Evolutionary conservation across 2,888 invertebrate species (phyloP), one percentile per base, ranked within the genome.

Genomic region (Rhagonycha lutea): DNA sequence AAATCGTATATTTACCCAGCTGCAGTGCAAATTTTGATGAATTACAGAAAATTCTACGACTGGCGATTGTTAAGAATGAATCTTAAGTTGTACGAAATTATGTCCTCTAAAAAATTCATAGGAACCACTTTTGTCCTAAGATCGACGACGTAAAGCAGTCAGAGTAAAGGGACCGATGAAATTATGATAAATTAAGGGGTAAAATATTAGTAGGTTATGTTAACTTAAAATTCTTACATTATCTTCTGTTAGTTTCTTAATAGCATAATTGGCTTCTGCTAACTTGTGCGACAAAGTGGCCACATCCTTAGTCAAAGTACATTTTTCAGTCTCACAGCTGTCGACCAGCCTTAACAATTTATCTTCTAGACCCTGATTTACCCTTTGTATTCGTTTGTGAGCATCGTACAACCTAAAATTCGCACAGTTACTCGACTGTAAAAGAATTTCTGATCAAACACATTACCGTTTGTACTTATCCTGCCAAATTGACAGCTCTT

Each of bases 331-430:
- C 86, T 97, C 95, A 90, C 95, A 96, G 84, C 95, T 94, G 88
- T 97, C 97, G 7, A 98, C 98, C 87, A 98, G 92, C 88, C 95
- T 95, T 77, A 98, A 89, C 78, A 98, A 89, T 87, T 98, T 98
- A 87, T 98, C 98, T 89, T 98, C 98, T 82, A 98, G 90, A 82
- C 94, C 95, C 90, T 98, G 97, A 89, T 98, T 98, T 62, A 98
- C 93, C 88, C 95, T 96, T 88, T 98, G 98, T 75, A 98, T 94
- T 84, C 96, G 92, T 86, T 96, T 96, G 85, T 98, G 97, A 73
- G 97, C 96, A 86, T 98, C 98, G 88, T 95, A 94, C 81, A 98
- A 91, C 84, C 98, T 95, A 85, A 80, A 88, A 86, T 29, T 68
- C 14, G 62, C 12, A 18, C 12, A 67, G 3, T 14, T 69, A 47